A percentile compares a stretch with the other conserved stretches of the same genome.
Conservation (phyloP, 2,888 invertebrate genomes). For the Xanthorhoe spadicearia region DNA sequence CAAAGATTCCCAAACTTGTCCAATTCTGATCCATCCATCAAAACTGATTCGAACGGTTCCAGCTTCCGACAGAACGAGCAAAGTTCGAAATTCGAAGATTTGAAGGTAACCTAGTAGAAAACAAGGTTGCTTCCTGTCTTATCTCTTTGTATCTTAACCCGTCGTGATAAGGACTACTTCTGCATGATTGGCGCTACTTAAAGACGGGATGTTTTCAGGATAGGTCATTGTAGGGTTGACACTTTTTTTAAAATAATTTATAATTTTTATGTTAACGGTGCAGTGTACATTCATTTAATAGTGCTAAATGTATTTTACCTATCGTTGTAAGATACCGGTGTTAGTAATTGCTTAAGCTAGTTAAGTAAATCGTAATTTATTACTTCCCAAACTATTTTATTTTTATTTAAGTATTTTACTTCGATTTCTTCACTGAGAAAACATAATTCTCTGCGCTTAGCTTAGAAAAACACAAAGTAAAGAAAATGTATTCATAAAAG, state of each 20-base stretch:
- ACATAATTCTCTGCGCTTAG: too few species aligned
- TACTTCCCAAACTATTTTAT: too few species aligned
- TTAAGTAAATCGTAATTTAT: too few species aligned
- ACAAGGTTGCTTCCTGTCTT: slow-evolving; percentile 52
- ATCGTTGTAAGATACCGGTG: too few species aligned
- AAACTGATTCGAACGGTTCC: slow-evolving; percentile 26
- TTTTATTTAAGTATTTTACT: too few species aligned
- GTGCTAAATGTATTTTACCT: not conserved
- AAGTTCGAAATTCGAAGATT: slow-evolving; percentile 35
- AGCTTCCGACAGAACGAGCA: slow-evolving; percentile 30
- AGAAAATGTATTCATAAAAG: too few species aligned
- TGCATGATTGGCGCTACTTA: slow-evolving; percentile 30
- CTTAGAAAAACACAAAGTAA: too few species aligned
- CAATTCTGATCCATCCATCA: slow-evolving; percentile 32
- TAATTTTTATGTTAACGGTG: not conserved
- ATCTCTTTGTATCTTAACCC: slow-evolving; percentile 20
- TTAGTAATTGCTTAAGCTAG: too few species aligned
- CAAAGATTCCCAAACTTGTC: slow-evolving; percentile 24
- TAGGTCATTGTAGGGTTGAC: slow-evolving; percentile 47
- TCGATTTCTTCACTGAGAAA: too few species aligned
- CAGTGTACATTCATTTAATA: not conserved
- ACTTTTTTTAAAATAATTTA: slow-evolving; percentile 6
- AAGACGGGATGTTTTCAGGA: slow-evolving; percentile 45
- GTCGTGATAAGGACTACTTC: slow-evolving; percentile 30
- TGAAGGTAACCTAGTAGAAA: slow-evolving; percentile 45